Conservation (phyloP, 92 coral and sea anemone genomes). For the Bergia puertoricense region DNA sequence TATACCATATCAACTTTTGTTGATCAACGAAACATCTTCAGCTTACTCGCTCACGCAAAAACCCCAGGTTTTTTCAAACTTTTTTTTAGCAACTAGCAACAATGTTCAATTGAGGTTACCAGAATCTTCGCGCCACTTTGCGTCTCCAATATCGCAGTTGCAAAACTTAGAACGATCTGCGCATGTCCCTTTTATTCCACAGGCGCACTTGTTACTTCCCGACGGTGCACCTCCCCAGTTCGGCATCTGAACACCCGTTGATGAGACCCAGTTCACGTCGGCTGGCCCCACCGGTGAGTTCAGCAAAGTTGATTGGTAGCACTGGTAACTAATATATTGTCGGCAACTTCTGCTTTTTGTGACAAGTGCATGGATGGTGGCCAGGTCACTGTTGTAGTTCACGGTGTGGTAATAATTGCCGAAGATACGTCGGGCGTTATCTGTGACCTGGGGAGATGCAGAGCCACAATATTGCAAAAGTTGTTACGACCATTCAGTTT, state of each 20-base stretch:
- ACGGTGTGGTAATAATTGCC: constrained; percentile 72
- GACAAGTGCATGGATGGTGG: constrained; percentile 76
- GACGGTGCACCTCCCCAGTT: constrained; percentile 94
- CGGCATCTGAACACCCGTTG: constrained; percentile 58
- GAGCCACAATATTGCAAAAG: not conserved
- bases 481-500: not conserved
- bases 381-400: constrained; percentile 61
- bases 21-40: too few species aligned
- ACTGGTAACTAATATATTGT: constrained; percentile 79
- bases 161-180: constrained; percentile 73
- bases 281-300: constrained; percentile 72
- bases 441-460: constrained; percentile 40
- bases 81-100: too few species aligned
- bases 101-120: constrained; percentile 52
- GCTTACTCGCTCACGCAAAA: too few species aligned
- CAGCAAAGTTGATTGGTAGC: constrained; percentile 74
- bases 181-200: constrained; percentile 77
- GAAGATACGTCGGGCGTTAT: constrained; percentile 27
- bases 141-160: constrained; percentile 89
- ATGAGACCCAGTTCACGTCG: constrained; percentile 81
- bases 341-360: constrained; percentile 75
- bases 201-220: constrained; percentile 76
- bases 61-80: too few species aligned
- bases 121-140: constrained; percentile 83
- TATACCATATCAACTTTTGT: too few species aligned